Evolutionary conservation across 2,113 vertebrate genomes (phyloP).

Genomic region (Tupaia chinensis): DNA sequence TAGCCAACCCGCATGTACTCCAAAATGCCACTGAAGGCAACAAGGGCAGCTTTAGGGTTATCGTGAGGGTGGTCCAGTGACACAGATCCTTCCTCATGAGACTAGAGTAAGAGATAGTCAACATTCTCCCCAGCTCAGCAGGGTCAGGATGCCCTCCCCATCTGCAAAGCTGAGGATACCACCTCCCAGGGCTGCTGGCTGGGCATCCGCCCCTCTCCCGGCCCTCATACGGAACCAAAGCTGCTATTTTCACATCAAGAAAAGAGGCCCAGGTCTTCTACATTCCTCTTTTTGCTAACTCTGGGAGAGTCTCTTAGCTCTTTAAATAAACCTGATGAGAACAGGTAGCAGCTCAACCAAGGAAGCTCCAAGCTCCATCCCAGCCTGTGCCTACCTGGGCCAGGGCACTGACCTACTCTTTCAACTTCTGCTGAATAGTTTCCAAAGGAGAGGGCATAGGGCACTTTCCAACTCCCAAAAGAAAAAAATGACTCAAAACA

Average conservation of each 20-base stretch:
- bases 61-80: neutral
- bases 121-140: neutral
- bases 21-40: neutral
- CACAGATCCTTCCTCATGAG: neutral
- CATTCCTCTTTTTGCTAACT: neutral
- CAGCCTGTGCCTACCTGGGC: neutral
- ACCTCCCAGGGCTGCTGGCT: neutral
- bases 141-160: neutral
- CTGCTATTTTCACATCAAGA: neutral
- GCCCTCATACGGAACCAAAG: neutral
- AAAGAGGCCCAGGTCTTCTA: neutral
- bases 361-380: neutral
- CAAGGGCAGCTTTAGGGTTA: neutral
- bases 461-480: neutral
- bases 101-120: neutral
- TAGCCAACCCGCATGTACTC: neutral
- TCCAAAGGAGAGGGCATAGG: neutral
- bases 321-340: neutral
- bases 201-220: neutral
- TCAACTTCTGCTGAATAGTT: neutral
- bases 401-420: neutral
- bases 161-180: neutral
- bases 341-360: neutral
- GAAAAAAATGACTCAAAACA: neutral
- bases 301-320: neutral